Conservation (phyloP, 2,113 vertebrate species). For the Chamaea fasciata region DNA sequence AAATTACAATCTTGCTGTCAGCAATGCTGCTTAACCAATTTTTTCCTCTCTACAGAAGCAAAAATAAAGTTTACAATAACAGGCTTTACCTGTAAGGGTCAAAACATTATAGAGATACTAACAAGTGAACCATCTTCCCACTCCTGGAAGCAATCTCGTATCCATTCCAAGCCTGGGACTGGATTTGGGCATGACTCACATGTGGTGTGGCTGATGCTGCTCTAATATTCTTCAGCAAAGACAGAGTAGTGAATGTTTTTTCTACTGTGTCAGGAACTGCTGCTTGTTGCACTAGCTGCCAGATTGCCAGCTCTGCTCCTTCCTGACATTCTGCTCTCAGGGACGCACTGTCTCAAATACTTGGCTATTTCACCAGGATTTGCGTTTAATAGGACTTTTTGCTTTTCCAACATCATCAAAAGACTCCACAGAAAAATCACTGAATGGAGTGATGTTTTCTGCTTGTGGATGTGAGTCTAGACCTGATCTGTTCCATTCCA, state of each 20-base stretch:
- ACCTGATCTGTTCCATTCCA: neutral
- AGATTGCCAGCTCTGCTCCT: neutral
- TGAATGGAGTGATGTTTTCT: neutral
- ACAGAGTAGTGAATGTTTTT: neutral
- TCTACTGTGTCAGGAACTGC: neutral
- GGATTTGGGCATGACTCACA: neutral
- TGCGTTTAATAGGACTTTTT: neutral
- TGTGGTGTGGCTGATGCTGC: neutral
- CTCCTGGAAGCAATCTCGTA: neutral
- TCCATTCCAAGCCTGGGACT: neutral
- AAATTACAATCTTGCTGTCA: slow-evolving; percentile 42
- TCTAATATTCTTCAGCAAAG: slow-evolving; percentile 1
- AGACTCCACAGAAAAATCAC: neutral
- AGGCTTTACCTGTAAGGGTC: neutral
- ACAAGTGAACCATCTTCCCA: neutral
- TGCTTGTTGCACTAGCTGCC: neutral
- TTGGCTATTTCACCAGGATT: neutral
- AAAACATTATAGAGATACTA: slow-evolving; percentile 4
- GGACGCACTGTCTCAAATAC: neutral
- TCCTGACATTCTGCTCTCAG: neutral
- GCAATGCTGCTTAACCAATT: neutral
- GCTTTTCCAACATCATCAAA: neutral
- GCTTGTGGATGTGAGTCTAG: neutral
- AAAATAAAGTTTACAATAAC: slow-evolving; percentile 1
- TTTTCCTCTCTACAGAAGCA: neutral